phyloP scores from a whole-genome alignment of 2,888 invertebrate genomes.

The Dasysyrphus albostriatus region DNA sequence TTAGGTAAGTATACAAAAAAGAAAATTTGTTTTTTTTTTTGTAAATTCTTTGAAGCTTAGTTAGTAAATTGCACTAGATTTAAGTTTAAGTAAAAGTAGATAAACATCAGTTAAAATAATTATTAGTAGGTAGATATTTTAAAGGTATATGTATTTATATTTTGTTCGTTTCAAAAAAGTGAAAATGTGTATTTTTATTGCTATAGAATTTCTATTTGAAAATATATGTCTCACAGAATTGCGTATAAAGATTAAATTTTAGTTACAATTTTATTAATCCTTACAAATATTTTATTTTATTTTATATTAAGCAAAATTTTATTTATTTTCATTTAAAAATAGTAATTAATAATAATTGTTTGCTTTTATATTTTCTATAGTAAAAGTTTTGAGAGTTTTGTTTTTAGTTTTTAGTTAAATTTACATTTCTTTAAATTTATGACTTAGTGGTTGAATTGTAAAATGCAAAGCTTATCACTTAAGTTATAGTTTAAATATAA shows the following conservation, averaged over 20 bases:
- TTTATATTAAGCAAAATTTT: neutral
- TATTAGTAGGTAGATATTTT: neutral
- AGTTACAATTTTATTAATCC: slow-evolving; percentile 19
- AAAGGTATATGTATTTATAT: neutral
- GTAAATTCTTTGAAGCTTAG: slow-evolving; percentile 51
- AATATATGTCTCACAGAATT: slow-evolving; percentile 65
- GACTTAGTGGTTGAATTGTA: slow-evolving; percentile 56
- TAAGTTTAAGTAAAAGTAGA: slow-evolving; percentile 29
- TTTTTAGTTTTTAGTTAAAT: neutral
- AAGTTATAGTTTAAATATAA: slow-evolving; percentile 42
- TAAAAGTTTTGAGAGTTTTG: neutral
- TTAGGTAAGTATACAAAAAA: slow-evolving; percentile 30
- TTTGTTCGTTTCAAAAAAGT: slow-evolving; percentile 31
- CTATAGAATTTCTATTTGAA: slow-evolving; percentile 64
- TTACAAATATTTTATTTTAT: slow-evolving; percentile 30
- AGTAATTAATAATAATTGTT: neutral
- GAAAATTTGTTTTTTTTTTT: slow-evolving; percentile 6
- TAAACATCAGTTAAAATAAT: neutral
- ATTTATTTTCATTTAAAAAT: neutral
- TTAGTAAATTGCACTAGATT: slow-evolving; percentile 64
- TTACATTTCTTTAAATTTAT: slow-evolving; percentile 36
- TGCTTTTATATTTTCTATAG: neutral
- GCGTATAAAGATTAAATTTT: slow-evolving; percentile 57
- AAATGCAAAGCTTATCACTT: slow-evolving; percentile 55
- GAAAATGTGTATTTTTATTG: slow-evolving; percentile 58